Base-by-base conservation (phyloP, 1,140 invertebrate genomes). In the Platyura marginata region DNA sequence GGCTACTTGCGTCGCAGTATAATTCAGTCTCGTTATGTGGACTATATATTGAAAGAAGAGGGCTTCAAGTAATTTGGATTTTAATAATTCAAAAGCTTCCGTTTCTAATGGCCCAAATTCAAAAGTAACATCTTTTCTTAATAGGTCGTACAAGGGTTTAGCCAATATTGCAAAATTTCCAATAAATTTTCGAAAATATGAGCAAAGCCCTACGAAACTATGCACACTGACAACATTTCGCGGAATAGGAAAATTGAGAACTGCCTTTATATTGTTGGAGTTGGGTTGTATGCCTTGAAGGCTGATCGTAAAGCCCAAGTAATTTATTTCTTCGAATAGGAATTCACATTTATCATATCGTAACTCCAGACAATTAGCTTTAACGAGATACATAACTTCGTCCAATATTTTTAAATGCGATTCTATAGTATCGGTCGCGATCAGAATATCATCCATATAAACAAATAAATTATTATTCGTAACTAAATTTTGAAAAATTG, bases 291-390 rank as follows among this genome's bases (percentile, higher is more conserved):
- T 52, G 1, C 56, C 57, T 0, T 51, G 11, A 1, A 38, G 15
- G 13, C 44, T 46, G 5, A 64, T 45, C 6, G 25, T 5, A 43
- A 49, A 51, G 9, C 47, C 50, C 13, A 54, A 41, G 47, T 49
- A 53, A 23, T 47, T 46, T 18, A 53, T 44, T 23, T 43, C 39
- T 10, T 20, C 40, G 40, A 38, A n/a, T 19, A 41, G 46, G 35
- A 50, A 50, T 32, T 32, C 34, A 36, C 44, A 52, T 46, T 55
- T 53, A 46, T 46, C 44, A 3, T 50, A 32, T 19, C 60, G 59
- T 3, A 63, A 48, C 20, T 50, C 25, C 29, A 64, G 46, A 2
- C 55, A 59, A 52, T 57, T 57, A 0, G 59, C 42, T 2, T 40
- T 43, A 11, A 59, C 48, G n/a, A n/a, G 1, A 47, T 42, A 10